Evolutionary conservation across 1,140 invertebrate species (phyloP).

Genomic region (Orchesella cincta): DNA sequence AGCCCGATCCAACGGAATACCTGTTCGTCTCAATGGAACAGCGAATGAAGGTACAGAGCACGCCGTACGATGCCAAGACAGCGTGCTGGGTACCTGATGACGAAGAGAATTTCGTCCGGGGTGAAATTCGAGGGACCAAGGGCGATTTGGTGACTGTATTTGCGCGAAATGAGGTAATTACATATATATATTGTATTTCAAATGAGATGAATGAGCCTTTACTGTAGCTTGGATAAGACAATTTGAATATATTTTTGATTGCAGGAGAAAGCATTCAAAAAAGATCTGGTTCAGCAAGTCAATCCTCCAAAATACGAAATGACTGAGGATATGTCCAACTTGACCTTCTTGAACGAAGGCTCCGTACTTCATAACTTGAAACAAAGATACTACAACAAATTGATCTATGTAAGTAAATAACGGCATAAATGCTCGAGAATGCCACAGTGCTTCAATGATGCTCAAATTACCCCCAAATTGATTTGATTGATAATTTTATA

Average conservation of each 20-base stretch:
- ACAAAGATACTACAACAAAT: conserved; percentile 60
- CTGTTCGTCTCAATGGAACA: conserved; percentile 50
- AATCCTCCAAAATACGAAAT: conserved; percentile 67
- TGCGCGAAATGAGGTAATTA: conserved; percentile 72
- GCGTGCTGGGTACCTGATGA: conserved; percentile 65
- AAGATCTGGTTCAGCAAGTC: conserved; percentile 61
- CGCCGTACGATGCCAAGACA: conserved; percentile 68
- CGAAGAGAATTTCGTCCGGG: conserved; percentile 73
- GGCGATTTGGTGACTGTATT: conserved; percentile 91
- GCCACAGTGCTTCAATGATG: not conserved
- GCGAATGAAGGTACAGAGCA: conserved; percentile 58
- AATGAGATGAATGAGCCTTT: not conserved
- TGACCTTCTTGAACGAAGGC: conserved; percentile 69
- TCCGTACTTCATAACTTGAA: conserved; percentile 65
- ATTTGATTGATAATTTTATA: no score
- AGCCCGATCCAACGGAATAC: conserved; percentile 34
- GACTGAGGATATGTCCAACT: conserved; percentile 67
- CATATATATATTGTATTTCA: not conserved
- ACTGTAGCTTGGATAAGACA: not conserved
- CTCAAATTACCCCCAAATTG: not conserved
- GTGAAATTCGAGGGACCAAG: conserved; percentile 97
- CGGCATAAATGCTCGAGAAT: not conserved
- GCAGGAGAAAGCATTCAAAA: conserved; percentile 57
- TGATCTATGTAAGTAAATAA: conserved; percentile 62
- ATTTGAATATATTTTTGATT: not conserved